phyloP scores from a whole-genome alignment of 2,797 vertebrate species.

The Melanogrammus aeglefinus region DNA sequence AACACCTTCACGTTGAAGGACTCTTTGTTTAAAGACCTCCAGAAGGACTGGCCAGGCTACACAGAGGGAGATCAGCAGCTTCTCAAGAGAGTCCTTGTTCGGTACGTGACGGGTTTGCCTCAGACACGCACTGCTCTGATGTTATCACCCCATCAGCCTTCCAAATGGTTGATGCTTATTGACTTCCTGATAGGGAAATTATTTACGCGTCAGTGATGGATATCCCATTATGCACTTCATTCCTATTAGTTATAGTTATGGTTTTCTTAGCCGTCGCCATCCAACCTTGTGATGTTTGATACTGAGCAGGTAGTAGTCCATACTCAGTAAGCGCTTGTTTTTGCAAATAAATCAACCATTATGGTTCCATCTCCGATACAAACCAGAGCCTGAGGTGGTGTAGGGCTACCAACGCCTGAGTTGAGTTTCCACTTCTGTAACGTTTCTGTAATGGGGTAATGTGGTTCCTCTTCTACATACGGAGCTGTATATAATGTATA shows the following conservation, averaged over 20 bases:
- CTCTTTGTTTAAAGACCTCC: constrained; percentile 88
- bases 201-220: not conserved
- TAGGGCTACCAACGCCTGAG: not conserved
- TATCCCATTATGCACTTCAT: not conserved
- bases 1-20: constrained; percentile 92
- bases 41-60: constrained; percentile 97
- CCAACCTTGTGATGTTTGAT: not conserved
- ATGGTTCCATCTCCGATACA: not conserved
- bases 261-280: not conserved
- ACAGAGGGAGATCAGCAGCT: constrained; percentile 94
- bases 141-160: not conserved
- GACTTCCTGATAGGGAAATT: not conserved
- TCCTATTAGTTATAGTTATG: not conserved
- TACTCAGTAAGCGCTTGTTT: not conserved
- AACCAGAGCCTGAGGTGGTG: not conserved
- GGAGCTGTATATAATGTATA: not conserved
- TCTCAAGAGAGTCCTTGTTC: constrained; percentile 88
- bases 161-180: not conserved
- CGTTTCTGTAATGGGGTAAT: not conserved
- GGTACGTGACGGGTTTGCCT: constrained; percentile 66
- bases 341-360: not conserved
- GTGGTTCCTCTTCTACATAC: not conserved
- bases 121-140: not conserved
- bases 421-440: not conserved
- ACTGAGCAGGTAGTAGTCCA: not conserved